Evolutionary conservation across 2,113 vertebrate species (phyloP).

Genomic region (Neogobius melanostomus): DNA sequence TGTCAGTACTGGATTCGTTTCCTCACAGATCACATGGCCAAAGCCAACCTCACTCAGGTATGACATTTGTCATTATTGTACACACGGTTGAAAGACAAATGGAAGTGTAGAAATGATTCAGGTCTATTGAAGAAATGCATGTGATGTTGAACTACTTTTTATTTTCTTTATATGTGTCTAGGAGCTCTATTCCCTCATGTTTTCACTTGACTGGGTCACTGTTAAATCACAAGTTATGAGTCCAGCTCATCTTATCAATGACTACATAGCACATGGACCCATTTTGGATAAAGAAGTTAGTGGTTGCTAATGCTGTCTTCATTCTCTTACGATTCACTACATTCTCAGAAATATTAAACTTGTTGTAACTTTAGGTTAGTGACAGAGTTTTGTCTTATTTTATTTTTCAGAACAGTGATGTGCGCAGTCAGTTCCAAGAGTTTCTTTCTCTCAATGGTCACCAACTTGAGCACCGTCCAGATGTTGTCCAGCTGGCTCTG

Average conservation of each 20-base stretch:
- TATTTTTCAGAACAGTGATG: conserved; percentile 78
- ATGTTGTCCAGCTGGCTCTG: conserved; percentile 90
- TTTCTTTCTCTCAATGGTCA: conserved; percentile 94
- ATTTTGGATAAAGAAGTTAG: conserved; percentile 91
- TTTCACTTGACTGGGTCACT: conserved; percentile 95
- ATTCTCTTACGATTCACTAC: background rate
- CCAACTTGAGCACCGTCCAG: conserved; percentile 90
- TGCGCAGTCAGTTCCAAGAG: conserved; percentile 92
- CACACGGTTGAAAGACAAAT: background rate
- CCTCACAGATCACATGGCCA: conserved; percentile 90
- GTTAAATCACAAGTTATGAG: conserved; percentile 88
- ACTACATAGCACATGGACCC: conserved; percentile 87
- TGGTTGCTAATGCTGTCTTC: background rate
- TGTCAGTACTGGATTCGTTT: conserved; percentile 93
- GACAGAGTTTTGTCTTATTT: conserved; percentile 1
- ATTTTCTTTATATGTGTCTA: conserved; percentile 38
- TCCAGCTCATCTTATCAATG: conserved; percentile 91
- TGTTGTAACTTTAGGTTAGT: background rate
- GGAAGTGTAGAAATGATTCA: background rate
- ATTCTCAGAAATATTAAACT: background rate
- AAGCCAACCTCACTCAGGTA: conserved; percentile 87
- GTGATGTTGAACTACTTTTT: background rate
- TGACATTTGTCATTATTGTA: conserved; percentile 4
- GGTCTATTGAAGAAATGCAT: background rate
- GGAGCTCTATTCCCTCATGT: conserved; percentile 90